Percentiles rank a stretch among this genome's conserved stretches.
These are phyloP conservation scores for Ornithoptera alexandrae DNA, from an alignment of 2,888 invertebrate species.

Conservation along the genomic window DNA sequence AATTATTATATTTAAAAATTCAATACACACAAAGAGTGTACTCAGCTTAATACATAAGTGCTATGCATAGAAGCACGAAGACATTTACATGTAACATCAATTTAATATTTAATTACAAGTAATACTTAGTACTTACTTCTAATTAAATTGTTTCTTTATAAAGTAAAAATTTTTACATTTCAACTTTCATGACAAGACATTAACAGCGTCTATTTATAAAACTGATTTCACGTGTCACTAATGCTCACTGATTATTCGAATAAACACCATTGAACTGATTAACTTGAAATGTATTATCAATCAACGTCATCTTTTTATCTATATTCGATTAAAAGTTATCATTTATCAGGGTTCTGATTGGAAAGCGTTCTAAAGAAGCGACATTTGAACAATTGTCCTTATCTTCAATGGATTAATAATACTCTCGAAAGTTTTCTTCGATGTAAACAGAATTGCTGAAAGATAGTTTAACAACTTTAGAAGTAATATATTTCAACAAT, in stretches of 20 bases:
- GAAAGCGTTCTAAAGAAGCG: slow-evolving; percentile 38
- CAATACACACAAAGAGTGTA: no score
- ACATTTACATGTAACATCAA: not conserved
- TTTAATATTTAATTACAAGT: not conserved
- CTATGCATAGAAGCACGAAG: no score
- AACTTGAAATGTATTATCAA: slow-evolving; percentile 34
- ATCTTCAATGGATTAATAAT: slow-evolving; percentile 11
- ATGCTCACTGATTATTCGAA: slow-evolving; percentile 2
- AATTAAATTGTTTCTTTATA: not conserved
- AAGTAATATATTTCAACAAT: not conserved
- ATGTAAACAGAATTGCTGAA: not conserved
- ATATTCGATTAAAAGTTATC: slow-evolving; percentile 18
- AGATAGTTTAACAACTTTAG: not conserved
- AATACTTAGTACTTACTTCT: not conserved
- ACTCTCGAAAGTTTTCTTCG: slow-evolving; percentile 9
- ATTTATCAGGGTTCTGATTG: slow-evolving; percentile 35
- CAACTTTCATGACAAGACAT: not conserved
- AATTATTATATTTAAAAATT: no score
- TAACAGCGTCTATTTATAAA: not conserved
- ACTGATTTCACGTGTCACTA: slow-evolving; percentile 3
- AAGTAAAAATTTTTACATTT: not conserved
- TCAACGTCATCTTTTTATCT: slow-evolving; percentile 34
- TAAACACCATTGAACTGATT: slow-evolving; percentile 11
- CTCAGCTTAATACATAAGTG: no score
- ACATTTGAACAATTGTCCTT: slow-evolving; percentile 29